Evolutionary conservation across 2,888 invertebrate genomes (phyloP).

Genomic region (Unio delphinus): DNA sequence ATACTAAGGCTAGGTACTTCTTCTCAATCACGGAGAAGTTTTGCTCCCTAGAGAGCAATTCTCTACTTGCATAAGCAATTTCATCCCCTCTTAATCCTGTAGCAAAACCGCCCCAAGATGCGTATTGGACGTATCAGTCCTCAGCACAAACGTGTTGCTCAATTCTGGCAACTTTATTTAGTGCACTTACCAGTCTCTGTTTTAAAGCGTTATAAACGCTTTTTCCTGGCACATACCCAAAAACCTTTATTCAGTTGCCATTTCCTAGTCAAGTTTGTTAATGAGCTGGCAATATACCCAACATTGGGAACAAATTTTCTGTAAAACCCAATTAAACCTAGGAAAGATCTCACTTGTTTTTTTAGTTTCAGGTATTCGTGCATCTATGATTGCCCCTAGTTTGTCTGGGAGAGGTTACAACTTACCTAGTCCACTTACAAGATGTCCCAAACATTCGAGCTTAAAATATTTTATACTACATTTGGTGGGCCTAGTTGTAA

Average conservation of each 20-base stretch:
- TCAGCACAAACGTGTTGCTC: background rate
- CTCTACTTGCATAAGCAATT: conserved; percentile 8
- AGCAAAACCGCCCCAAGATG: conserved; percentile 4
- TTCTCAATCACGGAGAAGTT: too few species aligned
- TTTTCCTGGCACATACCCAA: too few species aligned
- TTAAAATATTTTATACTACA: too few species aligned
- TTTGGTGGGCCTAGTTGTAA: too few species aligned
- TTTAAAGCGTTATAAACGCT: too few species aligned
- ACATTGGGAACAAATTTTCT: conserved; percentile 2
- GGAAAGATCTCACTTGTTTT: background rate
- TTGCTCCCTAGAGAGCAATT: background rate
- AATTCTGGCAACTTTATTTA: too few species aligned
- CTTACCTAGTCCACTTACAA: background rate
- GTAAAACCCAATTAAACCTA: background rate
- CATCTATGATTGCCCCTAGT: background rate
- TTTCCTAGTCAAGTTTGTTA: conserved; percentile 1
- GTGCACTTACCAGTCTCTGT: too few species aligned
- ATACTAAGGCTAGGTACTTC: background rate
- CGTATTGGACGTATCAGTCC: conserved; percentile 5
- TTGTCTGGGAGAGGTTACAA: background rate
- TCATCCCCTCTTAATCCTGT: conserved; percentile 4
- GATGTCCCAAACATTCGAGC: too few species aligned
- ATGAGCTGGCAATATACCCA: background rate
- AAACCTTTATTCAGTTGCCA: background rate
- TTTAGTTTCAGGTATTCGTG: background rate